phyloP scores from a whole-genome alignment of 2,797 vertebrate genomes.

The Orestias chungarensis region DNA sequence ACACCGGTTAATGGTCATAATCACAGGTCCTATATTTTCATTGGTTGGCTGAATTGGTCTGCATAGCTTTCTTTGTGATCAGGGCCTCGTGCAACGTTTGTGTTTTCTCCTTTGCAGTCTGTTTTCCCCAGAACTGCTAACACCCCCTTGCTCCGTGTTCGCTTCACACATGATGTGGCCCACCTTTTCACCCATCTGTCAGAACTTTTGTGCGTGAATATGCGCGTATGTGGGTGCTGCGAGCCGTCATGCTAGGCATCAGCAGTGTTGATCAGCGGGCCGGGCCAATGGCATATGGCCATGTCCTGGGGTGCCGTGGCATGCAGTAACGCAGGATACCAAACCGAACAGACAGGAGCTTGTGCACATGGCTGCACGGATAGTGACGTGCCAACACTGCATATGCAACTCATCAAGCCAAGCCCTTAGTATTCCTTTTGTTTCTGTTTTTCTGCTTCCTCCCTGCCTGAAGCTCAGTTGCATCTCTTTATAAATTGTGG shows the following conservation, averaged over 20 bases:
- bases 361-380: slow-evolving; percentile 52
- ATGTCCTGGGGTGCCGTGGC: slow-evolving; percentile 72
- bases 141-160: slow-evolving; percentile 64
- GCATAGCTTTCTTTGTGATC: slow-evolving; percentile 17
- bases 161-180: slow-evolving; percentile 80
- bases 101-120: slow-evolving; percentile 62
- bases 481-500: slow-evolving; percentile 18
- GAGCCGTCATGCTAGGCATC: slow-evolving; percentile 77
- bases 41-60: slow-evolving; percentile 24
- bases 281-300: slow-evolving; percentile 82
- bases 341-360: slow-evolving; percentile 62
- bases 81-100: slow-evolving; percentile 23
- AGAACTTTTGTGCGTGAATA: slow-evolving; percentile 53
- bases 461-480: slow-evolving; percentile 19
- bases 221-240: slow-evolving; percentile 41
- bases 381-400: slow-evolving; percentile 58
- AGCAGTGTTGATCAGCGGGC: slow-evolving; percentile 72
- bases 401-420: slow-evolving; percentile 71
- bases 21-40: neutral
- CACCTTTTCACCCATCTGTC: slow-evolving; percentile 83
- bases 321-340: slow-evolving; percentile 69
- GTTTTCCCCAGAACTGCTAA: slow-evolving; percentile 67
- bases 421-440: slow-evolving; percentile 50
- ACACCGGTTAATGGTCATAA: neutral
- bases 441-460: slow-evolving; percentile 15